Conservation (phyloP, 2,113 vertebrate species). For the Dissostichus mawsoni region DNA sequence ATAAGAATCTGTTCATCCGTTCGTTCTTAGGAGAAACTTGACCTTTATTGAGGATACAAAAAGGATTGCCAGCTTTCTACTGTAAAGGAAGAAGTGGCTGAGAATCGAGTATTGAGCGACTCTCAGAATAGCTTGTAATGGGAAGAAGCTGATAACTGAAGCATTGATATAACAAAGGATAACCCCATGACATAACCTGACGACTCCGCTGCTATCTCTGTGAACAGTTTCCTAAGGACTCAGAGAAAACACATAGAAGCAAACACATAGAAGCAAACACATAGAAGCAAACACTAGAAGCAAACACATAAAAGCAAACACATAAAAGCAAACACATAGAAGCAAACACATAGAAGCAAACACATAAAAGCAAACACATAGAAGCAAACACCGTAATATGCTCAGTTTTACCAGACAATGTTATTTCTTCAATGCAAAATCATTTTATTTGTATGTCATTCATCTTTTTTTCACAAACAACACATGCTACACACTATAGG, state of each 20-base stretch:
- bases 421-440: conserved; percentile 16
- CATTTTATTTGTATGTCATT: neutral
- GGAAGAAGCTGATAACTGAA: conserved; percentile 47
- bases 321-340: too few species aligned
- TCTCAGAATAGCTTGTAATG: conserved; percentile 26
- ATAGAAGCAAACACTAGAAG: too few species aligned
- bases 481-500: neutral
- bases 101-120: conserved; percentile 46
- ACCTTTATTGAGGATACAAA: conserved; percentile 46
- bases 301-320: conserved; percentile 13
- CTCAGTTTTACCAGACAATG: neutral
- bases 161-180: conserved; percentile 36
- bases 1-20: conserved; percentile 40
- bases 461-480: neutral
- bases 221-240: conserved; percentile 5
- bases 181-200: conserved; percentile 43
- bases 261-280: too few species aligned
- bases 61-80: conserved; percentile 27
- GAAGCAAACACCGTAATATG: too few species aligned
- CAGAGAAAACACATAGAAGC: neutral
- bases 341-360: too few species aligned
- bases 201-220: neutral
- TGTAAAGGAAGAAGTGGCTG: conserved; percentile 16
- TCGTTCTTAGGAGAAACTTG: conserved; percentile 23
- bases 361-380: too few species aligned